Conservation (phyloP, 2,113 vertebrate genomes). For the Anser cygnoides region DNA sequence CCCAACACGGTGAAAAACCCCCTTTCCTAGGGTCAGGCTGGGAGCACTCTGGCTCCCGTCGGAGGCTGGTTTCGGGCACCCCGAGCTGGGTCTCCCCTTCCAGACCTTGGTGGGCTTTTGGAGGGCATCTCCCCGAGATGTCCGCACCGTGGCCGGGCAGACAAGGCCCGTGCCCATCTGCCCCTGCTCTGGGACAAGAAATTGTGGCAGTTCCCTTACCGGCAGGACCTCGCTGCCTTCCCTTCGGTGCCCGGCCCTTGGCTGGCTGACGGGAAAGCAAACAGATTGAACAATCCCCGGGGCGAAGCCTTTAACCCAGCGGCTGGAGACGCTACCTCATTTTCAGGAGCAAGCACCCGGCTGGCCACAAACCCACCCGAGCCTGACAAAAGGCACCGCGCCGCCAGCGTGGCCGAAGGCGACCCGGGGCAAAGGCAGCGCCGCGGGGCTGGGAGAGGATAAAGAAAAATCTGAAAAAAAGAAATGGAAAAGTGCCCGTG, state of each 20-base stretch:
- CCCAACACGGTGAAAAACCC: background rate
- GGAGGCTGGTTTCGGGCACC: background rate
- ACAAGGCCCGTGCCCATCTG: background rate
- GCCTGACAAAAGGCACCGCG: background rate
- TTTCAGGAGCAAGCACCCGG: background rate
- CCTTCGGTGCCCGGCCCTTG: background rate
- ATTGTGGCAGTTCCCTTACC: background rate
- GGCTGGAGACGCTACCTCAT: conserved; percentile 43
- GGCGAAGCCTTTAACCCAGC: conserved; percentile 52
- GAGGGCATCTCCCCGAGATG: background rate
- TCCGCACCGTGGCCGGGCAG: background rate
- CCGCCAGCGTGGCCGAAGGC: background rate
- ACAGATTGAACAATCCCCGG: conserved; percentile 25
- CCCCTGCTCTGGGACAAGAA: background rate
- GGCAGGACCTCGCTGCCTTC: background rate
- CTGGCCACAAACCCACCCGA: background rate
- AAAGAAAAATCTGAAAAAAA: background rate
- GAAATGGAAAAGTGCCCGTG: background rate
- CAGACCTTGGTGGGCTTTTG: background rate
- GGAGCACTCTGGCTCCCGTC: background rate
- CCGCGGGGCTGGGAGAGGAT: background rate
- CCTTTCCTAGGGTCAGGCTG: background rate
- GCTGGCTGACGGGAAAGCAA: background rate
- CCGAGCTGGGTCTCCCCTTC: background rate
- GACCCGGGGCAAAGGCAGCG: background rate